Base-by-base conservation (phyloP, 2,888 invertebrate genomes). In the Crocallis elinguaria region DNA sequence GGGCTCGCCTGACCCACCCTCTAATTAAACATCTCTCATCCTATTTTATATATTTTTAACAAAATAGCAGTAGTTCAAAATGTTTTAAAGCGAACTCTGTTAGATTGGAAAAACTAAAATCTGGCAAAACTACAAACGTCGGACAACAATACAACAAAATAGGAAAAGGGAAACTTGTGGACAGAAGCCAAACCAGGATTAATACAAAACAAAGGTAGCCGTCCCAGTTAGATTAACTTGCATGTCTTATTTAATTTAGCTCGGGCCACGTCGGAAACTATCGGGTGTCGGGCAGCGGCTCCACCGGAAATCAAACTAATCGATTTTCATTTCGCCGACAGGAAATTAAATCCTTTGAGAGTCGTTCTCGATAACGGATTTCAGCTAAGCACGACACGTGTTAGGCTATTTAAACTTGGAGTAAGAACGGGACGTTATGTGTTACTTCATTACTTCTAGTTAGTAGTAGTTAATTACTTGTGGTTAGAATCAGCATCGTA, bases 331-430 rank as follows among this genome's bases (percentile, higher is more conserved):
- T 90, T 84, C 82, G 79, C 72, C 79, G 82, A 79, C 88, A 88
- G 91, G 91, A 91, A 91, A 91, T 91, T 91, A 90, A 91, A 91
- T 89, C 90, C 89, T 90, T 90, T 89, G 88, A 85, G 87, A 87
- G 79, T 79, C 83, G 83, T 77, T 77, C 81, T 67, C 84, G 88
- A 89, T 88, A 88, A 82, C 86, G 85, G 84, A 84, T 85, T 87
- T 82, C 79, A 79, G 78, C 82, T 87, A 84, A 87, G 84, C 84
- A 80, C 83, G 87, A 89, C 88, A 87, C 86, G 84, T 88, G 89
- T 85, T 83, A 79, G 62, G 69, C 69, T 58, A 57, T 49, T 52
- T 57, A 52, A 57, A 49, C 41, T 43, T 27, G 9, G 32, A 32
- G 7, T 16, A 17, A 14, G 38, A 19, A 4, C 11, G 17, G 8